phyloP scores from a whole-genome alignment of 1,140 invertebrate genomes.

The Zaprionus davidi region DNA sequence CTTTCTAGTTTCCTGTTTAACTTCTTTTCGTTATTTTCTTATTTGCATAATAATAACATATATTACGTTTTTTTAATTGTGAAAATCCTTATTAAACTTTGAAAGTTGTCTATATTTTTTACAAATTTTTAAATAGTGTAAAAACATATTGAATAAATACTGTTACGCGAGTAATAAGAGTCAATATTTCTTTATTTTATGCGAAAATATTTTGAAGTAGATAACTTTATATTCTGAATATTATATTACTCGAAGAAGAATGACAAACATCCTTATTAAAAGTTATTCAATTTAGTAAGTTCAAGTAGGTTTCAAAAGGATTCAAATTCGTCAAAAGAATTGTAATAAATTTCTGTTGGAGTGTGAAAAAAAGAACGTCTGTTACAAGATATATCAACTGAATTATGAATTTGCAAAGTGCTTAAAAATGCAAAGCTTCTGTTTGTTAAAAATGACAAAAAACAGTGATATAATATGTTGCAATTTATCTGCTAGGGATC shows the following conservation, averaged over 20 bases:
- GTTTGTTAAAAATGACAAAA: background rate
- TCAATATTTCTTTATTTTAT: background rate
- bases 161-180: no score
- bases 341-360: no score
- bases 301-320: no score
- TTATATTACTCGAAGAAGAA: background rate
- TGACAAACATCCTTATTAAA: no score
- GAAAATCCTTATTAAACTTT: no score
- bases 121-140: background rate
- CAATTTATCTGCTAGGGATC: background rate
- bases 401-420: background rate
- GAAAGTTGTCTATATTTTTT: background rate
- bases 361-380: background rate
- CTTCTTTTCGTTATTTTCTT: no score
- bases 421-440: background rate
- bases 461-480: background rate
- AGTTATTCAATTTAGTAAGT: no score
- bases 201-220: background rate
- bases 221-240: background rate
- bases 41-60: no score
- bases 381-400: background rate
- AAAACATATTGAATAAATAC: background rate
- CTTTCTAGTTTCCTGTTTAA: no score
- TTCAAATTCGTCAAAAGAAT: no score
- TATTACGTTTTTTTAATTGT: no score